A percentile compares a stretch with the other conserved stretches of the same genome.
Evolutionary conservation across 2,113 vertebrate genomes (phyloP).

Genomic region (Calyptomena viridis): DNA sequence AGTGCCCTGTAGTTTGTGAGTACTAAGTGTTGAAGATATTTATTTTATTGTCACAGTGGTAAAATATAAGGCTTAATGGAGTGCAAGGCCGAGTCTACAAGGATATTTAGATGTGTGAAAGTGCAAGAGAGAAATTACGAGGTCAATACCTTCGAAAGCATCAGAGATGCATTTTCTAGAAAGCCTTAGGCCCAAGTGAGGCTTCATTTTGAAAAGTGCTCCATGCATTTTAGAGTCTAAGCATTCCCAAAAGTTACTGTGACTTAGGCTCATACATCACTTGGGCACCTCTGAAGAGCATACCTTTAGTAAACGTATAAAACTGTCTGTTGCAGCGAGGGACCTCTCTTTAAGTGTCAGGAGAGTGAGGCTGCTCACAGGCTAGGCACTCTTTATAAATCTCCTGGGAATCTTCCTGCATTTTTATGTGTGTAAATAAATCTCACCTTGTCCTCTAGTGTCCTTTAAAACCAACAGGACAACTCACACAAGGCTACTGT

Average conservation of each 20-base stretch:
- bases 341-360: not conserved
- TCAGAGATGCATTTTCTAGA: not conserved
- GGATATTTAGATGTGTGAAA: not conserved
- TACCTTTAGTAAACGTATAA: not conserved
- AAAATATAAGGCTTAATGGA: not conserved
- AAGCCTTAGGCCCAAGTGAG: not conserved
- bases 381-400: conserved; percentile 7
- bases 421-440: conserved; percentile 39
- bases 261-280: not conserved
- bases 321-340: not conserved
- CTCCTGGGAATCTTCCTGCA: not conserved
- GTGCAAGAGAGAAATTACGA: not conserved
- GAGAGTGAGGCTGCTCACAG: not conserved
- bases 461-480: conserved; percentile 20
- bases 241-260: not conserved
- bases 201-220: conserved; percentile 6
- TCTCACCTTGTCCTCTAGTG: not conserved
- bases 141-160: not conserved
- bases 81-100: not conserved
- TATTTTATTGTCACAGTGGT: not conserved
- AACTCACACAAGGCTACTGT: not conserved
- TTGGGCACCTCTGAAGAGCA: not conserved
- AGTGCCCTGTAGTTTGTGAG: not conserved
- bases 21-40: not conserved
- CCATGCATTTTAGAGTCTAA: conserved; percentile 4